Evolutionary conservation across 2,888 invertebrate genomes (phyloP).

Genomic region (Deilephila porcellus): DNA sequence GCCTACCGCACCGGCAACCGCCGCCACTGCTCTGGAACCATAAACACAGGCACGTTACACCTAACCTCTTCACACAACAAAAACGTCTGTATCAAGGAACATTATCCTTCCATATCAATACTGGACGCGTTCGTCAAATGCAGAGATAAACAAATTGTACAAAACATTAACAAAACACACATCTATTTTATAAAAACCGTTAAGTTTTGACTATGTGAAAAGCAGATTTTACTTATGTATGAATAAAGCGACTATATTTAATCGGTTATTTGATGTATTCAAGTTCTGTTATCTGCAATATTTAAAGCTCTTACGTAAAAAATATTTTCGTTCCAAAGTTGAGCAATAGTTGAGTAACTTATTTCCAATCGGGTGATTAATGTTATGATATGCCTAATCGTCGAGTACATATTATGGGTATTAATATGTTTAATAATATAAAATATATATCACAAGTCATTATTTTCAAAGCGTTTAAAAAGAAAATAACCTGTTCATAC

Average conservation of each 20-base stretch:
- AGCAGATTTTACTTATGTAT: not conserved
- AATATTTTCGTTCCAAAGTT: not conserved
- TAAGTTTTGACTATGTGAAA: not conserved
- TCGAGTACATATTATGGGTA: too few relatives aligned
- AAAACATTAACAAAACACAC: not conserved
- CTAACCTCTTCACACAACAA: constrained; percentile 38
- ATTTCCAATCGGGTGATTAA: not conserved
- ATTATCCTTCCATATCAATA: not conserved
- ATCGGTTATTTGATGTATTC: not conserved
- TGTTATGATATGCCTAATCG: not conserved
- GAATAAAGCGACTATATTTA: not conserved
- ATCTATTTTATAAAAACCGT: not conserved
- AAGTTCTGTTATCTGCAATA: not conserved
- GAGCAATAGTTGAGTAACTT: not conserved
- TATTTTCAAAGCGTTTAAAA: too few relatives aligned
- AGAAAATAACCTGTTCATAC: too few relatives aligned
- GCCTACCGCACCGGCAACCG: constrained; percentile 84
- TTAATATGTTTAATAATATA: too few relatives aligned
- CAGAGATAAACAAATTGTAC: constrained; percentile 14
- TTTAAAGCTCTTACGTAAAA: constrained; percentile 2
- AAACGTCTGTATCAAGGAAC: constrained; percentile 24
- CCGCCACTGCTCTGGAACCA: constrained; percentile 86
- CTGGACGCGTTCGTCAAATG: constrained; percentile 28
- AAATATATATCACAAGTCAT: too few relatives aligned
- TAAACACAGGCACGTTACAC: constrained; percentile 81